phyloP scores from a whole-genome alignment of 2,888 invertebrate species.

The Perizoma flavofasciatum region DNA sequence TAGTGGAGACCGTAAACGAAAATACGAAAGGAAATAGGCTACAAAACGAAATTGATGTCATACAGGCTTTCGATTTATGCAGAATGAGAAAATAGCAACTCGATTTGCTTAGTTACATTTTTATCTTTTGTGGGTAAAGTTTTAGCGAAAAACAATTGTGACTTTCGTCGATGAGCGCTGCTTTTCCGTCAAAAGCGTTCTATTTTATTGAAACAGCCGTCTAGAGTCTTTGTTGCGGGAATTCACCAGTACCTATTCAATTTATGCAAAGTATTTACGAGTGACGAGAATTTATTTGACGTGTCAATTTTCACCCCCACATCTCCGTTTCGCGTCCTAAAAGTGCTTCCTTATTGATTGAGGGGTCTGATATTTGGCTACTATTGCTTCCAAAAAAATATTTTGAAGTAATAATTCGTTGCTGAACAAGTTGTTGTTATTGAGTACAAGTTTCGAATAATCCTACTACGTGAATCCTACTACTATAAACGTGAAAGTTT shows the following conservation, averaged over 20 bases:
- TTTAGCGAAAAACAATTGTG: slow-evolving; percentile 52
- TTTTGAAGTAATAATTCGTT: no score
- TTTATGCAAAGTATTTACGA: slow-evolving; percentile 80
- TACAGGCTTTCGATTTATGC: slow-evolving; percentile 53
- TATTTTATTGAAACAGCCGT: slow-evolving; percentile 74
- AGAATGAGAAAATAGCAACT: slow-evolving; percentile 52
- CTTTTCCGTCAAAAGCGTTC: slow-evolving; percentile 72
- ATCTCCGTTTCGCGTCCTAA: slow-evolving; percentile 56
- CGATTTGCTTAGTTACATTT: slow-evolving; percentile 53
- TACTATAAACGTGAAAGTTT: no score
- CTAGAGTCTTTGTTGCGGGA: slow-evolving; percentile 74
- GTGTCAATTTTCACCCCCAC: slow-evolving; percentile 66
- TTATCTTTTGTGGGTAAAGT: slow-evolving; percentile 44
- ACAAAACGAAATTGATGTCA: slow-evolving; percentile 45
- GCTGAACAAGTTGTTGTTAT: no score
- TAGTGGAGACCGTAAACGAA: slow-evolving; percentile 33
- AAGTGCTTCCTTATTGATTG: slow-evolving; percentile 56
- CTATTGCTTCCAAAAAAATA: slow-evolving; percentile 31
- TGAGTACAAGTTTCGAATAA: no score
- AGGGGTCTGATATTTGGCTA: slow-evolving; percentile 51
- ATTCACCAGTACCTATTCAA: slow-evolving; percentile 72
- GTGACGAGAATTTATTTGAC: slow-evolving; percentile 78
- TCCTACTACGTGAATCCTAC: no score
- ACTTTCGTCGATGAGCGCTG: slow-evolving; percentile 52
- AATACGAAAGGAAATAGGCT: slow-evolving; percentile 40